Conservation (phyloP, 2,888 invertebrate genomes). For the Pantelozetes paolii region DNA sequence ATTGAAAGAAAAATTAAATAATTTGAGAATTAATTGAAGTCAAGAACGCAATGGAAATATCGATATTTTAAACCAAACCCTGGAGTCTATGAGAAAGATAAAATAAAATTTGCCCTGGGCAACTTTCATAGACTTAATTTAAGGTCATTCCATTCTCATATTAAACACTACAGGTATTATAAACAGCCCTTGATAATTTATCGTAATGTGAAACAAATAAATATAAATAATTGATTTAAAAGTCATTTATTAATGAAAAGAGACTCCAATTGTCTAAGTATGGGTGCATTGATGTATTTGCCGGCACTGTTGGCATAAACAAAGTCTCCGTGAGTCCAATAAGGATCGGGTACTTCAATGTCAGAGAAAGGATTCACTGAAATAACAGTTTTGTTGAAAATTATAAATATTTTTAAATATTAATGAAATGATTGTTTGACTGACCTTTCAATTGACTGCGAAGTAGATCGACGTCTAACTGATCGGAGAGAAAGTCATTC, state of each 20-base stretch:
- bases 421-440: neutral
- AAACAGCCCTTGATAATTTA: no score
- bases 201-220: no score
- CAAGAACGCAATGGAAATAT: no score
- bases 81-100: neutral
- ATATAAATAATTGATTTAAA: neutral
- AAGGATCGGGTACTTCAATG: neutral
- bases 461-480: neutral
- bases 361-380: neutral
- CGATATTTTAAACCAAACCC: neutral
- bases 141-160: no score
- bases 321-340: constrained; percentile 38
- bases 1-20: no score
- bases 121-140: neutral
- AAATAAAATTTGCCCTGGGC: neutral
- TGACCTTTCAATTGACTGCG: constrained; percentile 3
- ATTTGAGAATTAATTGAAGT: no score
- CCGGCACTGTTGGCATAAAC: neutral
- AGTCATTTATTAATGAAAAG: neutral
- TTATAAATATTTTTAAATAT: neutral
- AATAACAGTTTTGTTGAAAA: neutral
- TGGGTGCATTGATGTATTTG: neutral
- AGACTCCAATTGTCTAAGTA: neutral
- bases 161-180: no score
- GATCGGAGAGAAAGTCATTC: constrained; percentile 33